Conservation (phyloP, 1,140 invertebrate genomes). For the Macrobrachium nipponense region DNA sequence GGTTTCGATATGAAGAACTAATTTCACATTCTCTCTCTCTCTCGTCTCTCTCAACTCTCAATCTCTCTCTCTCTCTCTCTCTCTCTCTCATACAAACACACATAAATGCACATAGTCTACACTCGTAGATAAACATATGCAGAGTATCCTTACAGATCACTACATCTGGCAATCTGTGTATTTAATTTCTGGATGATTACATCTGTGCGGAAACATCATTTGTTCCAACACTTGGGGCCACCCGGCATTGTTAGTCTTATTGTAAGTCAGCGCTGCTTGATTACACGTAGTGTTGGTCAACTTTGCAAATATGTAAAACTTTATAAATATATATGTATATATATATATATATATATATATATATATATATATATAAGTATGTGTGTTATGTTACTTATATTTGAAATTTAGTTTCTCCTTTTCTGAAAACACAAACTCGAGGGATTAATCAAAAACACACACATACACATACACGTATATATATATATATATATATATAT, state of each 20-base stretch:
- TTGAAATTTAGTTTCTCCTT: too few species aligned
- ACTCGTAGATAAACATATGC: slow-evolving; percentile 19
- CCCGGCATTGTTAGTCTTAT: too few species aligned
- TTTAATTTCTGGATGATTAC: too few species aligned
- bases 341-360: neutral
- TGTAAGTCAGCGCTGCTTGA: too few species aligned
- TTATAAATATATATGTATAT: too few species aligned
- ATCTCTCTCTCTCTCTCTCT: slow-evolving; percentile 32
- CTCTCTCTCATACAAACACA: slow-evolving; percentile 35
- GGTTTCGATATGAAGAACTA: neutral
- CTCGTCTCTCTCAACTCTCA: slow-evolving; percentile 39
- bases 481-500: neutral
- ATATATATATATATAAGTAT: neutral
- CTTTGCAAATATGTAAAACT: neutral
- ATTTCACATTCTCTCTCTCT: neutral
- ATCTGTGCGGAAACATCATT: too few species aligned
- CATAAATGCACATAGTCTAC: neutral
- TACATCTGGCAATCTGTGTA: neutral
- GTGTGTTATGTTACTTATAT: neutral
- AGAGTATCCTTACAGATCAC: neutral
- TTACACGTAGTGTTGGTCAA: too few species aligned
- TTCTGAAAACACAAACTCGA: too few species aligned
- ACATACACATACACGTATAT: neutral
- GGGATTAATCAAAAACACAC: too few species aligned
- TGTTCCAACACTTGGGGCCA: too few species aligned